phyloP scores from a whole-genome alignment of 1,140 invertebrate species.

The Anoplophora glabripennis region DNA sequence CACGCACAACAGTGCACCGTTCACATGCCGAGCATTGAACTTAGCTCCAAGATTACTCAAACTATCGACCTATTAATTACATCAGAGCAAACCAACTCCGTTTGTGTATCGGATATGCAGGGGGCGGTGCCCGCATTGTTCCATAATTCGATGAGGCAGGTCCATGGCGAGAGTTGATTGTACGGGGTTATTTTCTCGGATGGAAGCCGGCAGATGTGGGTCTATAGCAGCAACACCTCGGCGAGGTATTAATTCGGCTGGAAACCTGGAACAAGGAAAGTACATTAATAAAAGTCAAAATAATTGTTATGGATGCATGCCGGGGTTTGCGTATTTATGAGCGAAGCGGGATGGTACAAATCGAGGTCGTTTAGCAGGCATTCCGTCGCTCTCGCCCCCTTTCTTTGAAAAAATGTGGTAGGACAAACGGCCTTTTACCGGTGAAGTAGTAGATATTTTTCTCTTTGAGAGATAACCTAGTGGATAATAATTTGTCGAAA shows the following conservation, averaged over 20 bases:
- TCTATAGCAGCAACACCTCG: neutral
- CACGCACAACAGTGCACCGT: no score
- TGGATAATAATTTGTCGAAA: no score
- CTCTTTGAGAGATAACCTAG: no score
- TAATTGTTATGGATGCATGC: constrained; percentile 7
- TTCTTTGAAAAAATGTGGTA: no score
- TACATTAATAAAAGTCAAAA: constrained; percentile 9
- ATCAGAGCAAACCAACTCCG: constrained; percentile 3
- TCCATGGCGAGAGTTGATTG: constrained; percentile 6
- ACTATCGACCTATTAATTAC: neutral
- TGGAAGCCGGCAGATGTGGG: constrained; percentile 1
- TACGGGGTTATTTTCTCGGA: constrained; percentile 5
- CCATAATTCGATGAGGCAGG: constrained; percentile 5
- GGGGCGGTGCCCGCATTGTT: constrained; percentile 2
- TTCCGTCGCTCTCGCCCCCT: no score
- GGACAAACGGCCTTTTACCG: no score
- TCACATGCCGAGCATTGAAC: no score
- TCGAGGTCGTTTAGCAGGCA: neutral
- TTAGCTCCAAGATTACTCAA: no score
- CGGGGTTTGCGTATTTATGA: constrained; percentile 3
- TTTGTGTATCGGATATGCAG: neutral
- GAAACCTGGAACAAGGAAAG: constrained; percentile 9
- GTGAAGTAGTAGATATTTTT: no score
- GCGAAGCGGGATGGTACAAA: neutral
- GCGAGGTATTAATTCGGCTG: constrained; percentile 1